Conservation (phyloP, 2,797 vertebrate genomes). For the Pantherophis alleghaniensis region DNA sequence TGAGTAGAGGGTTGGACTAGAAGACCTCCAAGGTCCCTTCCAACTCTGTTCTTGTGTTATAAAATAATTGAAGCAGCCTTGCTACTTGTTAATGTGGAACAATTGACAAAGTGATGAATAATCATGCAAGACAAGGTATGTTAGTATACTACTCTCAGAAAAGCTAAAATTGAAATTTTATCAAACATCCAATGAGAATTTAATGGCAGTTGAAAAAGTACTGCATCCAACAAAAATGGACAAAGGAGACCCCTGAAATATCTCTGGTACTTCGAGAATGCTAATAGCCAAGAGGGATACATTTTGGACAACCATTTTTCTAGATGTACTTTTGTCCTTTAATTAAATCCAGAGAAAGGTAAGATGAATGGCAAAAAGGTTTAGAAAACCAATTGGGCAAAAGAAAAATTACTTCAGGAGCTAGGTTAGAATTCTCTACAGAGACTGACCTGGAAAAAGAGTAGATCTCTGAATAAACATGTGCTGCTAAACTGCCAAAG, state of each 20-base stretch:
- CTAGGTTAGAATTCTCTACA: background rate
- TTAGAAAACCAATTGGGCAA: background rate
- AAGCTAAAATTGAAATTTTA: background rate
- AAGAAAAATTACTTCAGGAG: background rate
- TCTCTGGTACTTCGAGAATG: background rate
- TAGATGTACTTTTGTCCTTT: conserved; percentile 21
- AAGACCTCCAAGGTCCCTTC: background rate
- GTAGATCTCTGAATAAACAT: background rate
- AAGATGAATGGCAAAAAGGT: conserved; percentile 23
- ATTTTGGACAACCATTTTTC: conserved; percentile 24
- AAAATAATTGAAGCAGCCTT: background rate
- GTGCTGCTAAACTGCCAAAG: background rate
- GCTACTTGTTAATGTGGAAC: background rate
- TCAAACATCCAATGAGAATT: background rate
- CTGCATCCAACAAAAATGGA: background rate
- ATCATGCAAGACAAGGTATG: background rate
- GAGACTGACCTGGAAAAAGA: background rate
- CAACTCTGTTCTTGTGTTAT: background rate
- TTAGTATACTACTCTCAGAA: background rate
- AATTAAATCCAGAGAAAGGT: conserved; percentile 33
- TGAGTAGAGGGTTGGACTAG: background rate
- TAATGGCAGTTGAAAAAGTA: background rate
- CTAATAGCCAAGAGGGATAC: background rate
- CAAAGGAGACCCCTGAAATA: background rate
- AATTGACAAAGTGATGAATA: background rate